These are phyloP conservation scores for Epinephelus coioides DNA, from an alignment of 2,797 vertebrate genomes.

Conservation along the genomic window DNA sequence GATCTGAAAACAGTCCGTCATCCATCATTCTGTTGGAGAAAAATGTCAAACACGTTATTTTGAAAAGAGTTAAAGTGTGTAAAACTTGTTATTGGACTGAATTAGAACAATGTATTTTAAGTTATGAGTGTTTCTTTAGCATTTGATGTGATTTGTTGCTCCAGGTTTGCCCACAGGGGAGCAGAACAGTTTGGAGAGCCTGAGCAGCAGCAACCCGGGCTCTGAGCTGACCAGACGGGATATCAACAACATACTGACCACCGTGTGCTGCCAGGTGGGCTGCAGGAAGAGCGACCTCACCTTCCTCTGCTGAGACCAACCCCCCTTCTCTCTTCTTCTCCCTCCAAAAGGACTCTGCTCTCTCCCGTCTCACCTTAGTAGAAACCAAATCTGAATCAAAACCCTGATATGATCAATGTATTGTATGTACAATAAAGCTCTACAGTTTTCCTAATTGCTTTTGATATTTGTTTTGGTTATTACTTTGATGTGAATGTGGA, in stretches of 20 bases:
- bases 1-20: constrained; percentile 6
- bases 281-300: constrained; percentile 87
- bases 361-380: constrained; percentile 4
- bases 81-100: neutral
- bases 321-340: neutral
- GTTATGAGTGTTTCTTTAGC: neutral
- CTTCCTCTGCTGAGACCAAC: constrained; percentile 82
- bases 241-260: constrained; percentile 80
- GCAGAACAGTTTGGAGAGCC: constrained; percentile 72
- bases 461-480: constrained; percentile 24
- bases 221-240: constrained; percentile 75
- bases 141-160: neutral
- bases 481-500: constrained; percentile 40
- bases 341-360: constrained; percentile 46
- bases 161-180: constrained; percentile 71
- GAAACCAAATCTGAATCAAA: constrained; percentile 41
- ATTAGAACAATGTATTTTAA: too few relatives aligned
- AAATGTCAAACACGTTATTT: neutral
- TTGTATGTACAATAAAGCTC: constrained; percentile 1
- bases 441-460: constrained; percentile 30
- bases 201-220: constrained; percentile 32
- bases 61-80: neutral
- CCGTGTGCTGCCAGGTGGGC: constrained; percentile 85
- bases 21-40: neutral
- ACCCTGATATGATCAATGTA: constrained; percentile 30